Evolutionary conservation across 2,113 vertebrate genomes (phyloP).

Genomic region (Lepus americanus): DNA sequence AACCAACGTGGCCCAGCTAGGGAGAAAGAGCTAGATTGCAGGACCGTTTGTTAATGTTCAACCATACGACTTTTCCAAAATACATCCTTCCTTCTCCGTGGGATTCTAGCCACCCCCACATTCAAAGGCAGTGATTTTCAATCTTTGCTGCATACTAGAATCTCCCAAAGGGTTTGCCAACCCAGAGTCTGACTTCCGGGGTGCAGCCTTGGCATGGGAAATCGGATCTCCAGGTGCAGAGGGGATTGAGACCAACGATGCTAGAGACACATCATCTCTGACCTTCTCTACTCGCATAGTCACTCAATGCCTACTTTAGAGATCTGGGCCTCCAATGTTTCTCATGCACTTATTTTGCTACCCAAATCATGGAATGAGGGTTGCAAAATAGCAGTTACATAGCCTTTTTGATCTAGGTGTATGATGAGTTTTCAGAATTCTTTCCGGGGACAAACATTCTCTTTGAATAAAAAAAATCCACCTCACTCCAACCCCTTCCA

Average conservation of each 20-base stretch:
- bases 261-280: too few species aligned
- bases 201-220: background rate
- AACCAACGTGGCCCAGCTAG: background rate
- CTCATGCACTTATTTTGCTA: background rate
- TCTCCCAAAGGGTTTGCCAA: background rate
- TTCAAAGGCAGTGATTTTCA: background rate
- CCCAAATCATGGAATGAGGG: background rate
- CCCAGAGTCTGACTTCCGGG: background rate
- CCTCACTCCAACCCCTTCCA: background rate
- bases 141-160: background rate
- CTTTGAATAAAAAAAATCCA: background rate
- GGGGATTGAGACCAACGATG: background rate
- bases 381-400: background rate
- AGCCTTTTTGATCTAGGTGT: background rate
- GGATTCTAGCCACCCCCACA: background rate
- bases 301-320: background rate
- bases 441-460: background rate
- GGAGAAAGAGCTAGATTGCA: background rate
- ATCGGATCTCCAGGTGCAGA: too few species aligned
- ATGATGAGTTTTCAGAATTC: background rate
- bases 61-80: background rate
- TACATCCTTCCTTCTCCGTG: background rate
- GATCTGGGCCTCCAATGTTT: background rate
- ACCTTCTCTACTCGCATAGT: background rate
- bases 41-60: background rate